Base-by-base conservation (phyloP, 2,113 vertebrate genomes). In the Sisor rabdophorus region DNA sequence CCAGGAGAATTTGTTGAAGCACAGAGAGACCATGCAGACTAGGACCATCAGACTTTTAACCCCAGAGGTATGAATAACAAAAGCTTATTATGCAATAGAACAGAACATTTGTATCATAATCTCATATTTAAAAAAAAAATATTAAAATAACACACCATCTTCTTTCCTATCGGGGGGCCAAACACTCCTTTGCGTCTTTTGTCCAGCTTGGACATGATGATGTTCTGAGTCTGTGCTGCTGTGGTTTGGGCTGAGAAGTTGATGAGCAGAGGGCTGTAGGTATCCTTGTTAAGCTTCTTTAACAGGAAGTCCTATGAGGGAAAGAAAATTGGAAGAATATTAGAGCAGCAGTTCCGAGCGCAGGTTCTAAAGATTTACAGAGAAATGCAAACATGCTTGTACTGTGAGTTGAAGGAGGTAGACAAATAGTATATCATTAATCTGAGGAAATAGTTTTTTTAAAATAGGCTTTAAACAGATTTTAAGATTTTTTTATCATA, bases 191-290 rank as follows among this genome's bases (percentile, higher is more conserved):
- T 96, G 72, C 94, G 92, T 59, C 94, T 91, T 87, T 95, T 96
- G 83, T 96, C 95, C 78, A 96, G 78, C 81, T 95, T 96, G 36
- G 95, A 95, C 92, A 94, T 95, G 61, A 98, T 94, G 77, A 97
- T 94, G 85, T 93, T 94, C 85, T 96, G 95, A 50, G 94, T 95
- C 84, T 96, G 95, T 75, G 93, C 90, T 28, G 95, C 95, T 53
- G 94, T 94, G 20, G 95, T 97, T 88, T 98, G 96, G 60, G 95
- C 95, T 61, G 95, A 96, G 84, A 96, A 96, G 91, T 95, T 98
- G 84, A 97, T 89, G 56, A 96, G 87, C 82, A 96, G 85, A 48
- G 94, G 94, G 84, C 87, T 93, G 89, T 95, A 96, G 68, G 89
- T 81, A 13, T 95, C 91, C 85, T 96, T 97, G 82, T 92, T 83